Percentiles rank a stretch among this genome's conserved stretches.
These are phyloP conservation scores for Dendrocopos noguchii DNA, from an alignment of 2,113 vertebrate species.

Conservation along the genomic window DNA sequence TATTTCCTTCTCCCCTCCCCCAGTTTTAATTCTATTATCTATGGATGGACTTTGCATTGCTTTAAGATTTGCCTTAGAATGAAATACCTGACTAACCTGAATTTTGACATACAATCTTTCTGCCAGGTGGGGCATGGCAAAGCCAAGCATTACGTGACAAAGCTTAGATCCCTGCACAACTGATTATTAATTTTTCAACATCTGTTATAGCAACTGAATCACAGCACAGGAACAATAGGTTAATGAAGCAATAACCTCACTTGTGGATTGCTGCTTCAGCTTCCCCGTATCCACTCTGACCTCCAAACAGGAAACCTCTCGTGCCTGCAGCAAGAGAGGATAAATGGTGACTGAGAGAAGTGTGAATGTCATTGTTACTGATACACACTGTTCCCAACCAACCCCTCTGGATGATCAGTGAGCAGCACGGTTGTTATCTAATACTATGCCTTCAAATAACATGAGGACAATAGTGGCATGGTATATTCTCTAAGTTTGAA, in stretches of 20 bases:
- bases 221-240: neutral
- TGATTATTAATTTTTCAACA: conserved; percentile 14
- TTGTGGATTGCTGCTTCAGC: conserved; percentile 65
- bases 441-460: neutral
- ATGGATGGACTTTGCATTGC: neutral
- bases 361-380: neutral
- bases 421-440: neutral
- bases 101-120: neutral
- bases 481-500: neutral
- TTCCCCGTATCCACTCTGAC: conserved; percentile 60
- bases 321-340: conserved; percentile 66
- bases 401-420: neutral
- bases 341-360: neutral
- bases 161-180: neutral
- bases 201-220: neutral
- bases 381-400: neutral
- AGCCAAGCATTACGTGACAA: neutral
- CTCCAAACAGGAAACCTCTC: conserved; percentile 77
- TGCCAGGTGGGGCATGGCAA: neutral
- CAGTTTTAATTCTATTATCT: neutral
- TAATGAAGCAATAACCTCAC: conserved; percentile 67
- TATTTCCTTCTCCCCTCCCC: neutral
- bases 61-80: neutral
- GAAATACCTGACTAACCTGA: neutral
- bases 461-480: neutral